A percentile compares a stretch with the other conserved stretches of the same genome.
phyloP scores from a whole-genome alignment of 2,888 invertebrate genomes.

The Lamellibrachia satsuma region DNA sequence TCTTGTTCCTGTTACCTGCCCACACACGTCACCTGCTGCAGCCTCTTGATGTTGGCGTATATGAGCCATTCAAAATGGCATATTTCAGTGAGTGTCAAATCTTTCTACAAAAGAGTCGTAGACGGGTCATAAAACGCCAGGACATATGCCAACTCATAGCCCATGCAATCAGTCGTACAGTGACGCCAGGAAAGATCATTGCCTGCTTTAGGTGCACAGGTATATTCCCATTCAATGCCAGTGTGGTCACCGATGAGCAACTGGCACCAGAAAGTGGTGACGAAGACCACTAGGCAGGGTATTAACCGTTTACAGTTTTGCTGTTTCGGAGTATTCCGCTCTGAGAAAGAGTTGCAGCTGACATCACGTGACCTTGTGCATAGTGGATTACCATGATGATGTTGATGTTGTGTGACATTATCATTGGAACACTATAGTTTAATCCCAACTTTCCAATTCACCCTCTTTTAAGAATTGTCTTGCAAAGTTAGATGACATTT shows the following conservation, averaged over 20 bases:
- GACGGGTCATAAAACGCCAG: constrained; percentile 28
- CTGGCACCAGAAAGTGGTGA: neutral
- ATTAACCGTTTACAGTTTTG: no score
- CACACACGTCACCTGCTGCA: constrained; percentile 34
- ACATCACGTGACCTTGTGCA: no score
- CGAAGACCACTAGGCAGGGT: no score
- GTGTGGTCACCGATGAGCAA: neutral
- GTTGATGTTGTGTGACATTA: no score
- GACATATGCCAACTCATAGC: constrained; percentile 33
- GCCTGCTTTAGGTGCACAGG: constrained; percentile 27
- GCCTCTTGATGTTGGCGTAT: constrained; percentile 31
- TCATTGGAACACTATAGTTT: no score
- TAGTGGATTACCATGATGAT: no score
- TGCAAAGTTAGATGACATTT: no score
- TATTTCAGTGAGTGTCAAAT: constrained; percentile 31
- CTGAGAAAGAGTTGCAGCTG: no score
- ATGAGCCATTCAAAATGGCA: constrained; percentile 33
- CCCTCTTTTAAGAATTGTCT: no score
- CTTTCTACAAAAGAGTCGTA: constrained; percentile 31
- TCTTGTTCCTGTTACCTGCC: constrained; percentile 44
- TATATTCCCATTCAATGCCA: neutral
- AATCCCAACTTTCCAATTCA: no score
- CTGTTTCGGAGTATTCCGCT: no score
- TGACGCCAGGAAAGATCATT: constrained; percentile 37
- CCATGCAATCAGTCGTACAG: constrained; percentile 33